A percentile compares a stretch with the other conserved stretches of the same genome.
phyloP scores from a whole-genome alignment of 2,113 vertebrate species.

The Arvicanthis niloticus region DNA sequence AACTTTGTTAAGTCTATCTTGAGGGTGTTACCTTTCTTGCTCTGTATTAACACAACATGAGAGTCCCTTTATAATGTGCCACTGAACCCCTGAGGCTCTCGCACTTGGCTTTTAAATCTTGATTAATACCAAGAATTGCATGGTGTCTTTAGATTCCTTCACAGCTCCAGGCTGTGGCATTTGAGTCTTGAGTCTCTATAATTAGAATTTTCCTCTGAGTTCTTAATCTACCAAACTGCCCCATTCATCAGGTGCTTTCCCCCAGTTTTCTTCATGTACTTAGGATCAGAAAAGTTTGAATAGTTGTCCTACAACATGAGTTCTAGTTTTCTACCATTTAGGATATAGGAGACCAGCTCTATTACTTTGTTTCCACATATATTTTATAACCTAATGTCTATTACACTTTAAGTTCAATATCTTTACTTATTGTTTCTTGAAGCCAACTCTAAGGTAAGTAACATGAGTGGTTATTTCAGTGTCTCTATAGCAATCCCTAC shows the following conservation, averaged over 20 bases:
- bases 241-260: background rate
- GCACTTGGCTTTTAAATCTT: background rate
- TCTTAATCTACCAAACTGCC: background rate
- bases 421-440: background rate
- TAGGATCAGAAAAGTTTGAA: background rate
- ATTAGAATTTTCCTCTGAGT: background rate
- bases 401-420: accelerated
- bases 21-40: background rate
- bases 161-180: background rate
- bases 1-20: background rate
- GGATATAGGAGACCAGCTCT: accelerated
- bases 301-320: background rate
- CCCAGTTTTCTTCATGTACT: background rate
- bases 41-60: background rate
- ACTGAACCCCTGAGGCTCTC: background rate
- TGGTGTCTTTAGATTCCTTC: background rate
- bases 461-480: background rate
- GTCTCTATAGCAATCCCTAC: background rate
- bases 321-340: background rate
- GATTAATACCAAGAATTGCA: background rate
- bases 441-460: background rate
- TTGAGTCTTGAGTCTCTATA: background rate
- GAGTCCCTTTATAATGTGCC: background rate
- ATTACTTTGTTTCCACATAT: background rate
- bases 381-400: background rate